Percentiles rank a stretch among this genome's conserved stretches.
These are phyloP conservation scores for Propithecus coquereli DNA, from an alignment of 2,113 vertebrate species.

Conservation along the genomic window DNA sequence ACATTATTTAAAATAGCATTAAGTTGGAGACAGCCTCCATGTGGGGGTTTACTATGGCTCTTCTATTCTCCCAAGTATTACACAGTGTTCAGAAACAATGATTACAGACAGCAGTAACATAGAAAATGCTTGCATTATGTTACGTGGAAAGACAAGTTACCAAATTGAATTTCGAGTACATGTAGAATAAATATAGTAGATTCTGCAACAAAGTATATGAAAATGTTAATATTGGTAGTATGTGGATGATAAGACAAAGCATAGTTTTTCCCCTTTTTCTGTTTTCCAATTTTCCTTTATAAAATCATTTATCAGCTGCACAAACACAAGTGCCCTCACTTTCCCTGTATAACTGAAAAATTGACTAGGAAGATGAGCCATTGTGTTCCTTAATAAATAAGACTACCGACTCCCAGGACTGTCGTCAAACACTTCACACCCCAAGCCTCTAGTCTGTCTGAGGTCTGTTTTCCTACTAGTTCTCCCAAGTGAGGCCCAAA, in stretches of 20 bases:
- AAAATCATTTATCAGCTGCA: background rate
- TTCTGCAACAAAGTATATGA: background rate
- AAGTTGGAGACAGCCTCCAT: background rate
- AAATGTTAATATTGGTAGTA: background rate
- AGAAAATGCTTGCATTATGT: background rate
- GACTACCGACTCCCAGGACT: background rate
- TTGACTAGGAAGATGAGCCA: background rate
- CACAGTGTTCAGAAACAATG: background rate
- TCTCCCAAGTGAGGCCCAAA: background rate
- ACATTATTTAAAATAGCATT: background rate
- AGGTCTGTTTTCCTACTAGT: background rate
- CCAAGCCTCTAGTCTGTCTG: background rate
- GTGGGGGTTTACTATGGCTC: background rate
- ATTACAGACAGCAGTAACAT: background rate
- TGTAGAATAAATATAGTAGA: background rate
- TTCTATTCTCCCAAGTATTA: background rate
- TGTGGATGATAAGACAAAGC: background rate
- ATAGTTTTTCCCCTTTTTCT: background rate
- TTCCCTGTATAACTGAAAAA: background rate
- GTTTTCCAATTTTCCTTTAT: background rate
- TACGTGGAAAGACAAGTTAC: background rate
- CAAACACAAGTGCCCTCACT: background rate
- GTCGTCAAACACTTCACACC: background rate
- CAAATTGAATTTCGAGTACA: background rate
- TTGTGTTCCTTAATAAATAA: background rate